Percentiles rank a stretch among this genome's conserved stretches.
phyloP scores from a whole-genome alignment of 2,888 invertebrate species.

The Taphrorychus bicolor region DNA sequence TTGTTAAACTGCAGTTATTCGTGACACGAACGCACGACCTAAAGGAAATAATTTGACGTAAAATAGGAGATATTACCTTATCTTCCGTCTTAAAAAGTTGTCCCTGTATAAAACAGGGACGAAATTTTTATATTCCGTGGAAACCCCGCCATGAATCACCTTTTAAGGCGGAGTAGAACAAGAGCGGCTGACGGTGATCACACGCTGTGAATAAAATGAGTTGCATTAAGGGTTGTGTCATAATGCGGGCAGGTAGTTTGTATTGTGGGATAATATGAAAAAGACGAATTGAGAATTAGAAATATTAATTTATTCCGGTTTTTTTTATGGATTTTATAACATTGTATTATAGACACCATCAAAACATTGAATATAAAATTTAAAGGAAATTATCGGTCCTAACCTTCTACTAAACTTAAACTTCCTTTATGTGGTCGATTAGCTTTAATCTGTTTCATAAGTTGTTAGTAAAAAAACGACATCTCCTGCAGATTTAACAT shows the following conservation, averaged over 20 bases:
- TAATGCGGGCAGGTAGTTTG: not conserved
- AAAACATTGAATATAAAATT: no score
- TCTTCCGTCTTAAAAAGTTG: conserved; percentile 37
- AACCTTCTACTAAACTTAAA: no score
- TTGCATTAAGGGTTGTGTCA: conserved; percentile 9
- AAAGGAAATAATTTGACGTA: conserved; percentile 38
- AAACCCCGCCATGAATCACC: conserved; percentile 30
- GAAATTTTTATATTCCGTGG: conserved; percentile 25
- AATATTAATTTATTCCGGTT: not conserved
- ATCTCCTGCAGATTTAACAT: no score
- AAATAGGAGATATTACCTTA: conserved; percentile 38
- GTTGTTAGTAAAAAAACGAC: no score
- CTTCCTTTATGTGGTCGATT: no score
- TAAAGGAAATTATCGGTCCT: no score
- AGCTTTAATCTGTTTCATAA: no score
- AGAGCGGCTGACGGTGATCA: conserved; percentile 14
- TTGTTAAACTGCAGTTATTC: conserved; percentile 27
- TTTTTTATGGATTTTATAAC: no score
- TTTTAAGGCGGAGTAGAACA: conserved; percentile 17
- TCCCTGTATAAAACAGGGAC: conserved; percentile 26
- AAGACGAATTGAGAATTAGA: not conserved
- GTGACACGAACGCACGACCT: conserved; percentile 35
- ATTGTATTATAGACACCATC: no score
- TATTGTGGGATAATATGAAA: not conserved
- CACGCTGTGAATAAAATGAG: conserved; percentile 28